Evolutionary conservation across 2,888 invertebrate species (phyloP).

Genomic region (Machimus rusticus): DNA sequence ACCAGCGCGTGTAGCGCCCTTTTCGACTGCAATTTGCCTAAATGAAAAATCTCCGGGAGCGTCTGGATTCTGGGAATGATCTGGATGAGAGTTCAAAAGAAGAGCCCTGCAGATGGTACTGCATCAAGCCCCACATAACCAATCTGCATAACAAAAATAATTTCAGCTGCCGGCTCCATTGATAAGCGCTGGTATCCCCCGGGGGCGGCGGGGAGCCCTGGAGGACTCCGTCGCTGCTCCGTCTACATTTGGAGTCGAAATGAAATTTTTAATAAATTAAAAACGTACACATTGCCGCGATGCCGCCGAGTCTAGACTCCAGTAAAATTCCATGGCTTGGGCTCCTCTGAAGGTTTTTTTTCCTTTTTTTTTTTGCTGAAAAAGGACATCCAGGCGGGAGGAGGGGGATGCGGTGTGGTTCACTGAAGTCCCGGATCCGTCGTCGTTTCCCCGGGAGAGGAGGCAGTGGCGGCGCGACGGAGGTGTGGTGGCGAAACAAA

Average conservation of each 20-base stretch:
- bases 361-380: neutral
- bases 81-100: neutral
- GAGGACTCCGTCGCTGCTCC: neutral
- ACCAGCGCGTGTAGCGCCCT: neutral
- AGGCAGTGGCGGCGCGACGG: neutral
- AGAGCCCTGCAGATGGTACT: constrained; percentile 8
- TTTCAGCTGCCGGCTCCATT: constrained; percentile 22
- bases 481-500: constrained; percentile 17
- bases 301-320: constrained; percentile 29
- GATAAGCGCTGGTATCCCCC: constrained; percentile 19
- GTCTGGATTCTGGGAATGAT: neutral
- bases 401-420: neutral
- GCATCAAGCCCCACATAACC: constrained; percentile 22
- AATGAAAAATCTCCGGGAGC: constrained; percentile 15
- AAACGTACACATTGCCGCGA: constrained; percentile 16
- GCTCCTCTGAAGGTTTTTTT: neutral
- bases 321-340: neutral
- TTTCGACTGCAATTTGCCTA: constrained; percentile 25
- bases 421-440: neutral
- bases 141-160: constrained; percentile 37
- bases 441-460: neutral
- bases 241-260: constrained; percentile 26
- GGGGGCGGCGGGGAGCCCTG: neutral
- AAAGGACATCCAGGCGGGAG: neutral
- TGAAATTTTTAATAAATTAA: constrained; percentile 41